These are phyloP conservation scores for Drosophila rhopaloa DNA, from an alignment of 1,140 invertebrate species.

Conservation along the genomic window DNA sequence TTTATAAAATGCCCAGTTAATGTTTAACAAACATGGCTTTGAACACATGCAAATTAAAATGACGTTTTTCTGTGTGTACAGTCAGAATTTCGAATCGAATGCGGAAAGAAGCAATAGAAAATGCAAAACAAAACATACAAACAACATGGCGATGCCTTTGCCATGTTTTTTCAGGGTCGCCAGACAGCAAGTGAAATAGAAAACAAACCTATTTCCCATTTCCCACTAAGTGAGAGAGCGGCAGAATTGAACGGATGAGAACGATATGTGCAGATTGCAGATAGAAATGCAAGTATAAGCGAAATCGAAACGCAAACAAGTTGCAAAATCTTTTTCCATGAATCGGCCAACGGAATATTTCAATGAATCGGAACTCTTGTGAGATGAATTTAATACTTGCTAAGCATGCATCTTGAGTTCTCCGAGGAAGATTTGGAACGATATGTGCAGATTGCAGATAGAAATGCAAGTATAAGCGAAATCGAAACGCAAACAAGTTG, in stretches of 20 bases:
- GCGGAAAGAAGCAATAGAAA: constrained; percentile 63
- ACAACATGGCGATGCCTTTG: constrained; percentile 22
- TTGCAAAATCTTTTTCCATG: not conserved
- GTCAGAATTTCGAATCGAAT: constrained; percentile 47
- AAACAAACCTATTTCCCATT: constrained; percentile 61
- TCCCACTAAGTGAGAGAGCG: not conserved
- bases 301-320: constrained; percentile 5
- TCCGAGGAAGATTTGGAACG: not conserved
- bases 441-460: constrained; percentile 3
- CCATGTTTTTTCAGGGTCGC: constrained; percentile 50
- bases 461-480: constrained; percentile 6
- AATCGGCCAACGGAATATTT: not conserved
- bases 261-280: constrained; percentile 1
- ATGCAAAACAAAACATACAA: constrained; percentile 28
- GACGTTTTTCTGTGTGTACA: constrained; percentile 10
- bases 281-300: constrained; percentile 8
- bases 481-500: constrained; percentile 4
- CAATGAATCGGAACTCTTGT: not conserved
- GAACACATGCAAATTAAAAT: too few relatives aligned
- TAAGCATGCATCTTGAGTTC: not conserved
- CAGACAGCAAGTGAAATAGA: constrained; percentile 61
- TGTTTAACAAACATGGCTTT: not conserved
- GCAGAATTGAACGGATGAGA: constrained; percentile 1
- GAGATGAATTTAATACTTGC: constrained; percentile 1
- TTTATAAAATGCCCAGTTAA: not conserved